phyloP scores from a whole-genome alignment of 2,113 vertebrate species.

The Takifugu flavidus region DNA sequence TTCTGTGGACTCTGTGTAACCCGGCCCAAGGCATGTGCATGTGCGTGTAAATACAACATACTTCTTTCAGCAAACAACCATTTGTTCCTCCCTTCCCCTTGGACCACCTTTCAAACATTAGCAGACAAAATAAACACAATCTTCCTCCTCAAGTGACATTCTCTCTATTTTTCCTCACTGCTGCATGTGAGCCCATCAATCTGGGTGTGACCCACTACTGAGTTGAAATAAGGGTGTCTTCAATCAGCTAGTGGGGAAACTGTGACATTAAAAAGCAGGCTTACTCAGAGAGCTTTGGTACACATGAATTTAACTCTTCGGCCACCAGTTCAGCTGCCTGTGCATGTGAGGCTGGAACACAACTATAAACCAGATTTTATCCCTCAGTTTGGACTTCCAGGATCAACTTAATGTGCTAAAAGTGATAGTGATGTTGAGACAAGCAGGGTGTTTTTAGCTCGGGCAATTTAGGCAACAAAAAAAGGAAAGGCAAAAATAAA shows the following conservation, averaged over 20 bases:
- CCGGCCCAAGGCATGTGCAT: not conserved
- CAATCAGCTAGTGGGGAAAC: too few relatives aligned
- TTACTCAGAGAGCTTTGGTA: too few relatives aligned
- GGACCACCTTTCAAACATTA: conserved; percentile 11
- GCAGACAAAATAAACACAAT: conserved; percentile 21
- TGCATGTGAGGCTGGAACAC: too few relatives aligned
- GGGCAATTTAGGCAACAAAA: not conserved
- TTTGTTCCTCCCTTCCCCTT: not conserved
- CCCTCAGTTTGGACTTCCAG: too few relatives aligned
- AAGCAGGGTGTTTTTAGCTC: too few relatives aligned
- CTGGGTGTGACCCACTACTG: conserved; percentile 47
- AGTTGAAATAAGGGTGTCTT: conserved; percentile 18
- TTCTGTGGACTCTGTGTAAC: not conserved
- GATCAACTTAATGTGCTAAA: too few relatives aligned
- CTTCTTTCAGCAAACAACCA: not conserved
- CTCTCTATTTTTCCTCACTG: conserved; percentile 27
- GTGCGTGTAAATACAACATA: conserved; percentile 1
- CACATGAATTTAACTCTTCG: too few relatives aligned
- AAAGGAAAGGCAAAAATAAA: not conserved
- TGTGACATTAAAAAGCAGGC: too few relatives aligned
- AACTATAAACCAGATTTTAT: too few relatives aligned
- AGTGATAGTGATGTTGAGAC: too few relatives aligned
- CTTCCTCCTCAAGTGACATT: conserved; percentile 10
- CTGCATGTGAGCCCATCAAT: conserved; percentile 41
- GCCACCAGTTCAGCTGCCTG: too few relatives aligned